These are phyloP conservation scores for Macquaria ambigua DNA, from an alignment of 2,113 vertebrate species.

Conservation along the genomic window DNA sequence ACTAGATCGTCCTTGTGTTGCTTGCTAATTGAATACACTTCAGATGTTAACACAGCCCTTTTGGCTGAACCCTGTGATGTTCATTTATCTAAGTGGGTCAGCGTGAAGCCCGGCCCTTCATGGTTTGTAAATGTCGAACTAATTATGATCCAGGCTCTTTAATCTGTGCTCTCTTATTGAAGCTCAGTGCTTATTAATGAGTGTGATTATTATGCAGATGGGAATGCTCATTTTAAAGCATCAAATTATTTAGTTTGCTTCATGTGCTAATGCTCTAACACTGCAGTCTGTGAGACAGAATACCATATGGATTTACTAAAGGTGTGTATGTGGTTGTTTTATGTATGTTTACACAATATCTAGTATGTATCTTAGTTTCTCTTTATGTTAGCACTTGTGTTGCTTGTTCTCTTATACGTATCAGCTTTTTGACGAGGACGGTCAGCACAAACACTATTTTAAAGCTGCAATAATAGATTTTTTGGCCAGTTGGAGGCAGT, in stretches of 20 bases:
- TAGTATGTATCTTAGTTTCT: background rate
- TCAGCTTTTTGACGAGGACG: background rate
- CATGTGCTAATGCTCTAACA: constrained; percentile 23
- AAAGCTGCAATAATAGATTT: background rate
- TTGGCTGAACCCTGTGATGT: no score
- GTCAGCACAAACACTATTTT: background rate
- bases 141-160: constrained; percentile 68
- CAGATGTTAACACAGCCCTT: constrained; percentile 67
- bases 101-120: constrained; percentile 48
- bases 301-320: background rate
- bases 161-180: constrained; percentile 49
- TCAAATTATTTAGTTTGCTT: constrained; percentile 28
- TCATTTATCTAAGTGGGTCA: constrained; percentile 70
- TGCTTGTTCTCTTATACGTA: background rate
- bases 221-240: constrained; percentile 9
- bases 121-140: constrained; percentile 56
- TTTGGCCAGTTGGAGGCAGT: background rate
- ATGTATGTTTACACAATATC: background rate
- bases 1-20: constrained; percentile 13
- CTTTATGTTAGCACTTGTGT: background rate
- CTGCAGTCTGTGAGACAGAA: background rate
- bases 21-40: constrained; percentile 65
- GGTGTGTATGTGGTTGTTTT: background rate
- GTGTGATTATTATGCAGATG: constrained; percentile 38
- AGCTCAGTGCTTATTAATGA: constrained; percentile 52